Evolutionary conservation across 2,888 invertebrate species (phyloP), one percentile per base, ranked within the genome.

Genomic region (Drosophila anomelani): DNA sequence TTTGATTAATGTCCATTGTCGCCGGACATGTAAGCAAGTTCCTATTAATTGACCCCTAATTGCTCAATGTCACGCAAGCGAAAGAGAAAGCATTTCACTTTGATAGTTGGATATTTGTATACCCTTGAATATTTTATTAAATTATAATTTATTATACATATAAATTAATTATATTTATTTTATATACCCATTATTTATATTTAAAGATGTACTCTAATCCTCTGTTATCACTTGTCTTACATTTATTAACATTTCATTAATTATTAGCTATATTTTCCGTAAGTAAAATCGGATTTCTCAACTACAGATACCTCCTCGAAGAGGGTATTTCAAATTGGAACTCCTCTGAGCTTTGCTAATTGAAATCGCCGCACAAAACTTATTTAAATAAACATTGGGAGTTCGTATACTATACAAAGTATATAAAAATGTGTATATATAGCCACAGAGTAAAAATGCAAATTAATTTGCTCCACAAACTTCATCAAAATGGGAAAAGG

Each of bases 21-120:
- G 38, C 26, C 39, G 43, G 39, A 58, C 57, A 51, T 59, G 51
- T 70, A 59, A 68, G 47, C 41, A 51, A 61, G 78, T 43, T 56
- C 67, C 60, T 78, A 86, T 86, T 83, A 84, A 84, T 84, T 85
- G 87, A 77, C 87, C 62, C 67, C 77, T 86, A 86, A 84, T 84
- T 84, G 84, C 67, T 63, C 53, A 58, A 58, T 63, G 71, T 72
- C 84, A 86, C 80, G 87, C 82, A 75, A 56, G 32, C 55, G 23
- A 34, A n/a, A 20, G 38, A 20, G 15, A 34, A 36, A 17, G 20
- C 34, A 0, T 5, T 51, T 36, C 20, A 20, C 20, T 15, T 51
- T 51, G 51, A 1, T 51, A 6, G 20, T 9, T 20, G 17, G 4
- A 20, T 8, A 4, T 8, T 17, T 49, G 34, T 34, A 51, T 51